These are phyloP conservation scores for Dromaius novaehollandiae DNA, from an alignment of 2,113 vertebrate genomes.

Conservation along the genomic window DNA sequence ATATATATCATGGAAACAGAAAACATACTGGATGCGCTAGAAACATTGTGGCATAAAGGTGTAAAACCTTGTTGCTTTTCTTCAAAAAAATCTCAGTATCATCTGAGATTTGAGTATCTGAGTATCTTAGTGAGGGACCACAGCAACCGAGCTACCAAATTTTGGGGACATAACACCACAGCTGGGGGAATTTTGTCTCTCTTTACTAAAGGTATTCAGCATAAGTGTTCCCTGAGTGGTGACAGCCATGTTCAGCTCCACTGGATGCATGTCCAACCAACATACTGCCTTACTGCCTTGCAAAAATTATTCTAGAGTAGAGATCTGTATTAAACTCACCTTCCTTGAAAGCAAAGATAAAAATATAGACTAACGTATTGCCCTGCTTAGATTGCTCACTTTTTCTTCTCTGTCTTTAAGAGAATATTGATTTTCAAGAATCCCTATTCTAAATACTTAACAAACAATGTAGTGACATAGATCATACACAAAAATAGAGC, in stretches of 20 bases:
- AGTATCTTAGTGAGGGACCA: not conserved
- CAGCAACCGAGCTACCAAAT: not conserved
- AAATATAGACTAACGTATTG: not conserved
- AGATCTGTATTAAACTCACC: not conserved
- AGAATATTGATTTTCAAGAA: not conserved
- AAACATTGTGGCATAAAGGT: not conserved
- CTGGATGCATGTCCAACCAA: not conserved
- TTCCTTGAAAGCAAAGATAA: not conserved
- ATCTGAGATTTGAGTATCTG: too few relatives aligned
- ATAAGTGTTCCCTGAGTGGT: not conserved
- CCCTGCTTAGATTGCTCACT: not conserved
- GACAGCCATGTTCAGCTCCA: not conserved
- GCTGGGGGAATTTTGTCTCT: not conserved
- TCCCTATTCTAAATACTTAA: not conserved
- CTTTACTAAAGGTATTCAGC: not conserved
- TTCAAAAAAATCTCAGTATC: not conserved
- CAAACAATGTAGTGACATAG: not conserved
- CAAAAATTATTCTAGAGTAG: not conserved
- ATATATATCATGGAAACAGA: not conserved
- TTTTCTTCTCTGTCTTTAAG: not conserved
- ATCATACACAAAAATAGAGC: not conserved
- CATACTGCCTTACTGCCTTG: not conserved
- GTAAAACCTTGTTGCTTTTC: not conserved
- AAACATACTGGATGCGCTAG: not conserved
- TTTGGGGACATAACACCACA: not conserved